Percentiles rank a stretch among this genome's conserved stretches.
Conservation (phyloP, 2,888 invertebrate species). For the Drosophila lacicola region DNA sequence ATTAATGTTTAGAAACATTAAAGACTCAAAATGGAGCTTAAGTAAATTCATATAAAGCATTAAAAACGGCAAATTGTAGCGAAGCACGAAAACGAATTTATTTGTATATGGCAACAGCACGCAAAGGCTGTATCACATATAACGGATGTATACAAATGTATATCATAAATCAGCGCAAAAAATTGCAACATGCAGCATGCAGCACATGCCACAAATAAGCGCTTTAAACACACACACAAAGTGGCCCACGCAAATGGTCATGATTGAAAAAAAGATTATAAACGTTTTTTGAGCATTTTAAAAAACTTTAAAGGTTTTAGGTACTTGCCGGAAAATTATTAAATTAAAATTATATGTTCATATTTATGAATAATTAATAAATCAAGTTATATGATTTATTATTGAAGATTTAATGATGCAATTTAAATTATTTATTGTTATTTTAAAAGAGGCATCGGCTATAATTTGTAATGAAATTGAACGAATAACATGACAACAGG, state of each 20-base stretch:
- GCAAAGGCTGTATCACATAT: not conserved
- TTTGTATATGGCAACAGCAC: conserved; percentile 9
- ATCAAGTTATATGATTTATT: too few relatives aligned
- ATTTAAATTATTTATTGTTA: too few relatives aligned
- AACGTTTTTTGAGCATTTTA: too few relatives aligned
- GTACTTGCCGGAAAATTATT: too few relatives aligned
- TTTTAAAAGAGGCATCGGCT: too few relatives aligned
- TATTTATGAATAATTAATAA: too few relatives aligned
- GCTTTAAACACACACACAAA: not conserved
- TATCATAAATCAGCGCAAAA: conserved; percentile 7
- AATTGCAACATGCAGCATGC: conserved; percentile 14
- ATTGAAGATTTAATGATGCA: too few relatives aligned
- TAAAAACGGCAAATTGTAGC: conserved; percentile 20
- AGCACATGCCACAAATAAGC: conserved; percentile 11
- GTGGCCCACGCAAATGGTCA: not conserved
- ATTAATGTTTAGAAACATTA: conserved; percentile 4
- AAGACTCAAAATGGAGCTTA: not conserved
- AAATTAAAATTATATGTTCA: too few relatives aligned
- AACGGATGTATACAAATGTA: too few relatives aligned
- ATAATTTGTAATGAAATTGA: too few relatives aligned
- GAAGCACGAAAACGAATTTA: conserved; percentile 36
- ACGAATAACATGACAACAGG: too few relatives aligned
- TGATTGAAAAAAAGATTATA: not conserved
- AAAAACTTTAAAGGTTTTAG: not conserved
- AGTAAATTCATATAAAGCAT: conserved; percentile 28